phyloP scores from a whole-genome alignment of 1,140 invertebrate genomes.

The Eciton burchellii region DNA sequence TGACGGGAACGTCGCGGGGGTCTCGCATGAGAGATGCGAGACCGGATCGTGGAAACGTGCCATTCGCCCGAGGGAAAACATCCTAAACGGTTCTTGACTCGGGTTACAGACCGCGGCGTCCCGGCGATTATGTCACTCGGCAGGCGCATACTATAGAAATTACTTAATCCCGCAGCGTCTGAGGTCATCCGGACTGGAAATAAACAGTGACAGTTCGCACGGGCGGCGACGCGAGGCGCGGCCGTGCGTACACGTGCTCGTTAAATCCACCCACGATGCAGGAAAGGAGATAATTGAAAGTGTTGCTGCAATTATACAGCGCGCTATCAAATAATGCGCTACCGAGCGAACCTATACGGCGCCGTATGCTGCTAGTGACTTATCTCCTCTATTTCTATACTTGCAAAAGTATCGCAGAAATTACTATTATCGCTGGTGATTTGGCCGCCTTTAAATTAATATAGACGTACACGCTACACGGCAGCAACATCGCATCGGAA shows the following conservation, averaged over 20 bases:
- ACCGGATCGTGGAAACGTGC: not conserved
- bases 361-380: not conserved
- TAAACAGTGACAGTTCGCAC: slow-evolving; percentile 63
- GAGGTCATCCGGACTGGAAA: slow-evolving; percentile 69
- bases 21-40: not conserved
- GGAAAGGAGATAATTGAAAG: not conserved
- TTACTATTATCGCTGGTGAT: too few species aligned
- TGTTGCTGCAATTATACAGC: not conserved
- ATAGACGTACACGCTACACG: too few species aligned
- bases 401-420: too few species aligned
- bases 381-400: too few species aligned
- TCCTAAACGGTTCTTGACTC: not conserved
- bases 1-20: too few species aligned
- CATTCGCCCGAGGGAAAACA: not conserved
- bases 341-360: too few species aligned
- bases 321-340: not conserved
- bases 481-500: too few species aligned
- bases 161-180: slow-evolving; percentile 59
- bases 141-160: slow-evolving; percentile 33
- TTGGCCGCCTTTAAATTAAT: too few species aligned
- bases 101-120: not conserved
- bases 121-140: slow-evolving; percentile 56
- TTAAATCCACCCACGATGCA: slow-evolving; percentile 6
- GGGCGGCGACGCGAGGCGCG: slow-evolving; percentile 12
- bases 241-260: slow-evolving; percentile 28